phyloP scores from a whole-genome alignment of 2,888 invertebrate genomes.

The Chrysopilus asiliformis region DNA sequence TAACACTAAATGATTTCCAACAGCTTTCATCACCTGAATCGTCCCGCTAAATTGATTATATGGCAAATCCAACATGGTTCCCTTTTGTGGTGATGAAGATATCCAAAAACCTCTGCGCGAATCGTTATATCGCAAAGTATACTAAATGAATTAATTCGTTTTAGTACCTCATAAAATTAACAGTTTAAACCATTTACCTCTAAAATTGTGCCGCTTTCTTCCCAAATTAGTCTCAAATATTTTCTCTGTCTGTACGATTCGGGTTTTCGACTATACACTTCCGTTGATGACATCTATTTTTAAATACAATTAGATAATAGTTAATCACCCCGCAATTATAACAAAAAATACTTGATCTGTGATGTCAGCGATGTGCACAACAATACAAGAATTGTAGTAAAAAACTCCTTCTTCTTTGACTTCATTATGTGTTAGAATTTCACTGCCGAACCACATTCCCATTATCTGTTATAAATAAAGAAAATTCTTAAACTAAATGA shows the following conservation, averaged over 20 bases:
- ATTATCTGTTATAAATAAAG: slow-evolving; percentile 35
- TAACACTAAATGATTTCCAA: slow-evolving; percentile 60
- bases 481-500: too few species aligned
- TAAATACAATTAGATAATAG: background rate
- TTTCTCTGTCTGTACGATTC: too few species aligned
- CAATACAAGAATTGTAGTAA: slow-evolving; percentile 50
- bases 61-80: slow-evolving; percentile 26
- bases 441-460: slow-evolving; percentile 71
- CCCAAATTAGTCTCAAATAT: slow-evolving; percentile 48
- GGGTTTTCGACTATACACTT: slow-evolving; percentile 7
- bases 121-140: slow-evolving; percentile 47
- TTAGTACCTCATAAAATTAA: too few species aligned
- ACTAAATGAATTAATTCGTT: too few species aligned
- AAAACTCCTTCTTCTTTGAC: slow-evolving; percentile 39
- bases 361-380: slow-evolving; percentile 49
- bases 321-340: background rate
- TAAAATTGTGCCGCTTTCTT: slow-evolving; percentile 45
- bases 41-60: slow-evolving; percentile 61
- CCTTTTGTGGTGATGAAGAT: slow-evolving; percentile 47
- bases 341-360: slow-evolving; percentile 37
- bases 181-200: too few species aligned
- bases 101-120: slow-evolving; percentile 54
- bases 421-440: slow-evolving; percentile 52
- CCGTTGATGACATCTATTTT: slow-evolving; percentile 15
- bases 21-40: slow-evolving; percentile 66